Percentiles rank a stretch among this genome's conserved stretches.
These are phyloP conservation scores for Ataeniobius toweri DNA, from an alignment of 2,797 vertebrate species.

Conservation along the genomic window DNA sequence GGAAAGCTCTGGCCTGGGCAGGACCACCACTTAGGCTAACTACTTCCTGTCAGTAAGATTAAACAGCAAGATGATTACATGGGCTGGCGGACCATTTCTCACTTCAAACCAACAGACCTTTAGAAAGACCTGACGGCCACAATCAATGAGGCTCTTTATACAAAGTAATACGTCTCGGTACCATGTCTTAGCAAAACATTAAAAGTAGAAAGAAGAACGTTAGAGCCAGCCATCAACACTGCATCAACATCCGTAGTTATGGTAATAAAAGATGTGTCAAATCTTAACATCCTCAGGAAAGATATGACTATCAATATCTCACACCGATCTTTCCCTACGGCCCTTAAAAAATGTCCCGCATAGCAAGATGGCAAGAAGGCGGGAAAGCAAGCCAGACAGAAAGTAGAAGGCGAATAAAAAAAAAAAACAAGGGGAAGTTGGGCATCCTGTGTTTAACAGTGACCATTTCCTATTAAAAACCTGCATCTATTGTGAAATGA, in stretches of 20 bases:
- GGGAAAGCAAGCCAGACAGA: conserved; percentile 49
- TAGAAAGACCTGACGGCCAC: conserved; percentile 14
- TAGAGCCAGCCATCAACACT: neutral
- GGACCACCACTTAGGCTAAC: conserved; percentile 85
- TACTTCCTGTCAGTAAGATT: conserved; percentile 88
- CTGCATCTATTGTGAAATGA: conserved; percentile 65
- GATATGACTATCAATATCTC: conserved; percentile 26
- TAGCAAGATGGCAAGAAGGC: conserved; percentile 30
- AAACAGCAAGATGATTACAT: conserved; percentile 63
- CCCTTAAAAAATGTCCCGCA: conserved; percentile 16
- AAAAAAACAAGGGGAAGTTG: conserved; percentile 75
- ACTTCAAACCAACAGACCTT: conserved; percentile 34
- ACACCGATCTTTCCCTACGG: conserved; percentile 12
- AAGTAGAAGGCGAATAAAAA: conserved; percentile 48
- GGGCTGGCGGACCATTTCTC: conserved; percentile 44
- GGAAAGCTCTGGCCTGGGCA: conserved; percentile 87
- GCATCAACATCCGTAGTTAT: conserved; percentile 4
- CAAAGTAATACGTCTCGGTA: conserved; percentile 21
- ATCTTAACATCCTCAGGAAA: conserved; percentile 9
- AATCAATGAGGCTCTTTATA: conserved; percentile 45
- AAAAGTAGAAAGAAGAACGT: conserved; percentile 6
- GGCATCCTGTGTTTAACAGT: conserved; percentile 79
- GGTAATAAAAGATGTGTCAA: conserved; percentile 9
- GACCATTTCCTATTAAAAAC: conserved; percentile 77
- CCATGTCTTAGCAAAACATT: neutral